Evolutionary conservation across 2,797 vertebrate genomes (phyloP).

Genomic region (Platalea minor): DNA sequence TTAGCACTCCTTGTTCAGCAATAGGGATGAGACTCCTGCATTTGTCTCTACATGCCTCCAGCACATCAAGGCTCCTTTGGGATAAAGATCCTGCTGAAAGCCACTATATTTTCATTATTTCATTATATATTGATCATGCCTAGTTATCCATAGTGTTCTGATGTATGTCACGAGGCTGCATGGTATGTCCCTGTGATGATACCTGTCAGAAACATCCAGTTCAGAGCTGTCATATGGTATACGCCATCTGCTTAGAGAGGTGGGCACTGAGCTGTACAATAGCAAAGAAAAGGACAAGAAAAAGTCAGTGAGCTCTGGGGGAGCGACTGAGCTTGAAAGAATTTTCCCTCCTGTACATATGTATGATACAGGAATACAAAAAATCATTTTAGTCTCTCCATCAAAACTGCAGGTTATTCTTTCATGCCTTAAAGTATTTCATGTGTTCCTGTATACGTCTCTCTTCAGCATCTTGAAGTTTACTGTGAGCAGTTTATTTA

Average conservation of each 20-base stretch:
- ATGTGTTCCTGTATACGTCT: not conserved
- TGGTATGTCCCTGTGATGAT: not conserved
- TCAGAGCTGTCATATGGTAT: not conserved
- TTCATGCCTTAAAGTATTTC: not conserved
- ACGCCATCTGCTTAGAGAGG: slow-evolving; percentile 5
- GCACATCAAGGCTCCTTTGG: not conserved
- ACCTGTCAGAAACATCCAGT: slow-evolving; percentile 9
- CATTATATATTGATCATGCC: not conserved
- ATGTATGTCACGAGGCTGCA: not conserved
- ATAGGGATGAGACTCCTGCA: not conserved
- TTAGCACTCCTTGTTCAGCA: not conserved
- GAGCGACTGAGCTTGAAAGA: not conserved
- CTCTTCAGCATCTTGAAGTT: not conserved
- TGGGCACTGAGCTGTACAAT: not conserved
- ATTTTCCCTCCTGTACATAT: not conserved
- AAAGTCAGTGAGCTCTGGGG: not conserved
- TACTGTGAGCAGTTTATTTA: not conserved
- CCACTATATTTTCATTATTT: not conserved
- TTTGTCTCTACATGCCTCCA: not conserved
- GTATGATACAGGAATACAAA: not conserved
- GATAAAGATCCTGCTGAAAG: not conserved
- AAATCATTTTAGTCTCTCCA: not conserved
- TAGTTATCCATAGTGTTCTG: not conserved
- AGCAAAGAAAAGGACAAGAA: slow-evolving; percentile 14
- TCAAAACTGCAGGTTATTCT: not conserved